Percentiles rank a stretch among this genome's conserved stretches.
Evolutionary conservation across 2,797 vertebrate genomes (phyloP).

Genomic region (Phaenicophaeus curvirostris): DNA sequence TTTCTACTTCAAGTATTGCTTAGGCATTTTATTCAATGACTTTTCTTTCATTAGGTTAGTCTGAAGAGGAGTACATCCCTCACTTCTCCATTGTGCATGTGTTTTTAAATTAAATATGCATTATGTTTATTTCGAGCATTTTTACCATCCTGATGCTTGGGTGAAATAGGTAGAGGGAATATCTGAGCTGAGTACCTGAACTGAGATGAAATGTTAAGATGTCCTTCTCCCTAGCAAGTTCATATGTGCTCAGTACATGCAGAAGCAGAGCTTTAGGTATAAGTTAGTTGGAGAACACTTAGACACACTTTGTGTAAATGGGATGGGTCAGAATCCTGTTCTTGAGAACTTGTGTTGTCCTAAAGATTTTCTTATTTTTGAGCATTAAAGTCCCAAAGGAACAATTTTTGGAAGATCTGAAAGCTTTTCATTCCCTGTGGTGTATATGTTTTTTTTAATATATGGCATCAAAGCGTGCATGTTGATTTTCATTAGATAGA

Average conservation of each 20-base stretch:
- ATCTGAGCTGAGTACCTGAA: background rate
- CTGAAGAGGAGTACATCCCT: background rate
- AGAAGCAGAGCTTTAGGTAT: background rate
- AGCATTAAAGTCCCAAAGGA: background rate
- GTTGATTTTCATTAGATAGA: background rate
- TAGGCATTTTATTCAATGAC: background rate
- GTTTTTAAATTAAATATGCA: background rate
- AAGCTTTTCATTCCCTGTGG: background rate
- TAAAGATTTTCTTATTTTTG: background rate
- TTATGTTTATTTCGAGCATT: background rate
- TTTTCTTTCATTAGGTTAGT: background rate
- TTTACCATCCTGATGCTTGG: background rate
- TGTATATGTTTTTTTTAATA: background rate
- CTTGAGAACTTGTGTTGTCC: background rate
- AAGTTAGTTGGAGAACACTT: background rate
- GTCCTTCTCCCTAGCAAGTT: background rate
- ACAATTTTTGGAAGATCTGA: background rate
- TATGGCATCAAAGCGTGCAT: background rate
- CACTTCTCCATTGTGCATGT: background rate
- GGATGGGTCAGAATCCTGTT: background rate
- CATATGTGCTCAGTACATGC: background rate
- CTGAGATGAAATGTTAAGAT: background rate
- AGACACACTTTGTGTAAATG: background rate
- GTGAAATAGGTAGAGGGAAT: background rate
- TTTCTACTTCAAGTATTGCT: background rate